These are phyloP conservation scores for Manduca sexta DNA, from an alignment of 1,140 invertebrate species.

Conservation along the genomic window DNA sequence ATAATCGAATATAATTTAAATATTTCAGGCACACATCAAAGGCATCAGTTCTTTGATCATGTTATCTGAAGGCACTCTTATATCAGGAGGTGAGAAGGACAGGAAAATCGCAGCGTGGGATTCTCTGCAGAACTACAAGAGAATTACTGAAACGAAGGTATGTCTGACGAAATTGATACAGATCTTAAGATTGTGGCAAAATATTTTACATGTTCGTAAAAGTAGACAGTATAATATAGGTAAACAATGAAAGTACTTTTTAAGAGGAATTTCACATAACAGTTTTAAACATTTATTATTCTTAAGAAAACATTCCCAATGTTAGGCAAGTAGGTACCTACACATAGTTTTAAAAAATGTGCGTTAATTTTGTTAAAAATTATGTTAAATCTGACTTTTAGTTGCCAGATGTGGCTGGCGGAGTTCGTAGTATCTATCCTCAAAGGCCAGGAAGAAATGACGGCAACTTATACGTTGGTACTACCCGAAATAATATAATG, in stretches of 20 bases:
- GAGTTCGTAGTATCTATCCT: slow-evolving; percentile 90
- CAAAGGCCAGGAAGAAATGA: slow-evolving; percentile 89
- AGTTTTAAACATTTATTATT: too few species aligned
- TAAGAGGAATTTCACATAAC: too few species aligned
- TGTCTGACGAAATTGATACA: not conserved
- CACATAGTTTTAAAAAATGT: too few species aligned
- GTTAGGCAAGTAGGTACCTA: too few species aligned
- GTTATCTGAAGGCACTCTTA: slow-evolving; percentile 89
- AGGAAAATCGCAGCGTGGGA: slow-evolving; percentile 94
- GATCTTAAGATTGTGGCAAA: not conserved
- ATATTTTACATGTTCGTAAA: too few species aligned
- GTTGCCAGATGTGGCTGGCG: slow-evolving; percentile 89
- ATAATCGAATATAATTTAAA: too few species aligned
- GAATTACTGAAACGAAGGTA: slow-evolving; percentile 90
- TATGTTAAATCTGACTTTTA: slow-evolving; percentile 36
- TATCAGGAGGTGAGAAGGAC: slow-evolving; percentile 93
- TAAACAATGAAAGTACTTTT: too few species aligned
- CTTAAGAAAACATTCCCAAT: too few species aligned
- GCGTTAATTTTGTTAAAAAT: too few species aligned
- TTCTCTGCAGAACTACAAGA: slow-evolving; percentile 90
- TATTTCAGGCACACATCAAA: slow-evolving; percentile 83
- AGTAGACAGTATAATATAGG: too few species aligned
- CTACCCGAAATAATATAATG: slow-evolving; percentile 93
- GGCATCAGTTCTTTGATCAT: slow-evolving; percentile 89
- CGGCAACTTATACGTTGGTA: slow-evolving; percentile 93